Evolutionary conservation across 1,140 invertebrate genomes (phyloP).

Genomic region (Ceratina australensis): DNA sequence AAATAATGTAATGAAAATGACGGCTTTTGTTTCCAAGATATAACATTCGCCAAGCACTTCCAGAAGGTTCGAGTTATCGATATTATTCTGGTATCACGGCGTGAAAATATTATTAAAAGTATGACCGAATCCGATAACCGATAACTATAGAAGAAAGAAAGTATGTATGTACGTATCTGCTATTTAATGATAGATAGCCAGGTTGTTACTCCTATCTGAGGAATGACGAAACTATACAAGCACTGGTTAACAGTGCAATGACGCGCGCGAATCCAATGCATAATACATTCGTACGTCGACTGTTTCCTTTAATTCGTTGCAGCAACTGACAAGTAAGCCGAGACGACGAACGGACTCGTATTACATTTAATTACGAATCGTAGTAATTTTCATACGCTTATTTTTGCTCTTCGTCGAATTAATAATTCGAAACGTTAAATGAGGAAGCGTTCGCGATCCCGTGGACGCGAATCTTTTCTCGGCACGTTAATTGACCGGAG

Average conservation of each 20-base stretch:
- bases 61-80: too few relatives aligned
- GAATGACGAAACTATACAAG: neutral
- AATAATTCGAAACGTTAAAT: too few relatives aligned
- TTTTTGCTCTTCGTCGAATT: neutral
- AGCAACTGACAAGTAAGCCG: neutral
- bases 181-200: neutral
- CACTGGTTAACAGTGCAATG: neutral
- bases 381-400: neutral
- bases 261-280: conserved; percentile 1
- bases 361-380: conserved; percentile 13
- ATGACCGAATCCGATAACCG: neutral
- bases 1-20: too few relatives aligned
- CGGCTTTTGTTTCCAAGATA: too few relatives aligned
- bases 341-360: neutral
- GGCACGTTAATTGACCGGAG: conserved; percentile 17
- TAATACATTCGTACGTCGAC: conserved; percentile 1
- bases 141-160: neutral
- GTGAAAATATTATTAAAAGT: neutral
- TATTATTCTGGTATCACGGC: too few relatives aligned
- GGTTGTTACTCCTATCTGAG: neutral
- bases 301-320: conserved; percentile 9
- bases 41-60: too few relatives aligned
- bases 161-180: neutral
- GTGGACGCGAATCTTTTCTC: neutral
- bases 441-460: neutral